Base-by-base conservation (phyloP, 2,888 invertebrate species). In the Zele albiditarsus region DNA sequence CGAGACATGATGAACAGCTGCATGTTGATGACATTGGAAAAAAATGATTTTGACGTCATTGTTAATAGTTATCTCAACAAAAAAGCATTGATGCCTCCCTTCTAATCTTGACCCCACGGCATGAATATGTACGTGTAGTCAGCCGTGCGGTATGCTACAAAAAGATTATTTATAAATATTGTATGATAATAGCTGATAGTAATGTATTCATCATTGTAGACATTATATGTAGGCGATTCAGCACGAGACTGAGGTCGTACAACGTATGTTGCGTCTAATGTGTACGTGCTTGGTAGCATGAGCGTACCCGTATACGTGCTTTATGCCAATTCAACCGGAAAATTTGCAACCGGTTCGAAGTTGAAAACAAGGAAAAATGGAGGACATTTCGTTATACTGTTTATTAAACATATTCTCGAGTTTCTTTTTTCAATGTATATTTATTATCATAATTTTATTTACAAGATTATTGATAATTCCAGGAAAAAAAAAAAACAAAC, bases 161-260 rank as follows among this genome's bases (percentile, higher is more conserved):
- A 66, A 33, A 69, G 66, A 77, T 73, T 71, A 42, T 74, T 71
- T 25, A 23, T 10, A 31, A 74, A 71, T 60, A 75, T 38, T 31
- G 12, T 38, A 16, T n/a, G n/a, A 23, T 63, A 31, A 33, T 20
- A 25, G 27, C 23, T 60, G 60, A 16, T 27, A 38, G 10, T 63
- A 46, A 31, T 62, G 16, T 27, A 33, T 63, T 20, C 16, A 38
- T n/a, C n/a, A 38, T 31, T 38, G 16, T 20, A 12, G 33, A 10
- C 33, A 63, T 63, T 2, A 33, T 8, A 33, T 27, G 12, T 63
- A 23, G 63, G 4, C 10, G 31, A 62, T 16, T 12, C 16, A 62
- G 16, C n/a, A 46, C n/a, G 62, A 58, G 16, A 62, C 31, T 62
- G n/a, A 27, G 62, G 62, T 62, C 62, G 62, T 31, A 16, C 27